A percentile compares a stretch with the other conserved stretches of the same genome.
These are phyloP conservation scores for Liolophura sinensis DNA, from an alignment of 1,140 invertebrate genomes.

Conservation along the genomic window DNA sequence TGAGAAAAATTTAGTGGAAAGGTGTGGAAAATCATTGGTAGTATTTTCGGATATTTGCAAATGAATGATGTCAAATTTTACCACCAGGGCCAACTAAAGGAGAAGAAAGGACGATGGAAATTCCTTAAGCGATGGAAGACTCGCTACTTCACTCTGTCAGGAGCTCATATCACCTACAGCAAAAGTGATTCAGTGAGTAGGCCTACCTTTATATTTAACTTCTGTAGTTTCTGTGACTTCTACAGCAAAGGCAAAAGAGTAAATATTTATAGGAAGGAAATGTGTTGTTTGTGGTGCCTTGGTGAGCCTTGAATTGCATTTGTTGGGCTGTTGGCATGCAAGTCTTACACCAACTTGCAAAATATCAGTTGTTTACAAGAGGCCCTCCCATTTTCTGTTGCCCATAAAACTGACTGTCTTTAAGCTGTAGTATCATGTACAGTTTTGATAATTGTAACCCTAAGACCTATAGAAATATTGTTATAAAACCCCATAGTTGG, in stretches of 20 bases:
- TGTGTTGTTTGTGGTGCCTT: not conserved
- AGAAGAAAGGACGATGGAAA: slow-evolving; percentile 92
- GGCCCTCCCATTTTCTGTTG: no score
- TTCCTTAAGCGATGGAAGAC: slow-evolving; percentile 89
- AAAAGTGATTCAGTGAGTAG: slow-evolving; percentile 75
- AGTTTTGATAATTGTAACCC: no score
- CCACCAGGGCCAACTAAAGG: slow-evolving; percentile 87
- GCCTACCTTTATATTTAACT: slow-evolving; percentile 7
- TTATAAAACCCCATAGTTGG: no score
- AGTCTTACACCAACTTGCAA: not conserved
- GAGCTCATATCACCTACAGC: slow-evolving; percentile 82
- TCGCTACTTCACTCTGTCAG: slow-evolving; percentile 89
- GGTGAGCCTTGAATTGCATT: not conserved
- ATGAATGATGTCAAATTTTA: slow-evolving; percentile 1
- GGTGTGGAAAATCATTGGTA: no score
- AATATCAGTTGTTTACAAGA: not conserved
- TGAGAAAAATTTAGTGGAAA: no score
- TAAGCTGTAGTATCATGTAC: no score
- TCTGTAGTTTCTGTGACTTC: slow-evolving; percentile 10
- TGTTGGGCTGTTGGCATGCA: no score
- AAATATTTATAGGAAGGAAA: not conserved
- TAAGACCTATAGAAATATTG: no score
- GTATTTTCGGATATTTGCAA: not conserved
- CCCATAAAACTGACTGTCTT: no score
- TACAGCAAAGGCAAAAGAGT: slow-evolving; percentile 3